Percentiles rank a stretch among this genome's conserved stretches.
Evolutionary conservation across 2,888 invertebrate species (phyloP).

Genomic region (Antitype chi): DNA sequence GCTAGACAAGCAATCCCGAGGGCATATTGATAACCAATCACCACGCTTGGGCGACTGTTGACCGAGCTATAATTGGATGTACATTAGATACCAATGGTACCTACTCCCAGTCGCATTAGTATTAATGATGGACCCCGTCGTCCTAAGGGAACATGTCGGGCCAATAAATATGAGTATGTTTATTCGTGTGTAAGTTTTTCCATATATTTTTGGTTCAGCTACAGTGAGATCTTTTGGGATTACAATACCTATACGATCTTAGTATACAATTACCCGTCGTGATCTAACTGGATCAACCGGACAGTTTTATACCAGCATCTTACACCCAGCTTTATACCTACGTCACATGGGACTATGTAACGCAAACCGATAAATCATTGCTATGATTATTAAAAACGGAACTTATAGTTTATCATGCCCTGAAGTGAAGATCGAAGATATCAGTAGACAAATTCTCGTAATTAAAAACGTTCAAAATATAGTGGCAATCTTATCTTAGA

Average conservation of each 20-base stretch:
- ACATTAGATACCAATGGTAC: neutral
- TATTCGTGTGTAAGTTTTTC: neutral
- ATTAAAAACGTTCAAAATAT: no score
- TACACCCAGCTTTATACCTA: neutral
- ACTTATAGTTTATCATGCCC: neutral
- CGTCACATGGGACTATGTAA: neutral
- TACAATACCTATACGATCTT: neutral
- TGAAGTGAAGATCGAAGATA: neutral
- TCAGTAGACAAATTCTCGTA: no score
- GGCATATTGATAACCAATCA: slow-evolving; percentile 31
- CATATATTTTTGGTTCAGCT: neutral
- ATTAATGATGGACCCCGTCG: slow-evolving; percentile 7
- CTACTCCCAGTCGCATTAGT: slow-evolving; percentile 21
- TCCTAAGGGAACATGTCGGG: slow-evolving; percentile 4
- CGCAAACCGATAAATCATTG: slow-evolving; percentile 3
- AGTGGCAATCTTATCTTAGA: no score
- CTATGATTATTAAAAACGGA: neutral
- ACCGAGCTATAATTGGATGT: slow-evolving; percentile 40
- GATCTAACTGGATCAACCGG: neutral
- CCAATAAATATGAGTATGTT: slow-evolving; percentile 31
- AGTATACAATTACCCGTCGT: neutral
- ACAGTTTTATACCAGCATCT: neutral
- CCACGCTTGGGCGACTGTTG: slow-evolving; percentile 23
- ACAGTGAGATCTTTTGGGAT: neutral
- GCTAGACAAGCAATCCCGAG: slow-evolving; percentile 3